Base-by-base conservation (phyloP, 1,140 invertebrate genomes). In the Orius laevigatus region DNA sequence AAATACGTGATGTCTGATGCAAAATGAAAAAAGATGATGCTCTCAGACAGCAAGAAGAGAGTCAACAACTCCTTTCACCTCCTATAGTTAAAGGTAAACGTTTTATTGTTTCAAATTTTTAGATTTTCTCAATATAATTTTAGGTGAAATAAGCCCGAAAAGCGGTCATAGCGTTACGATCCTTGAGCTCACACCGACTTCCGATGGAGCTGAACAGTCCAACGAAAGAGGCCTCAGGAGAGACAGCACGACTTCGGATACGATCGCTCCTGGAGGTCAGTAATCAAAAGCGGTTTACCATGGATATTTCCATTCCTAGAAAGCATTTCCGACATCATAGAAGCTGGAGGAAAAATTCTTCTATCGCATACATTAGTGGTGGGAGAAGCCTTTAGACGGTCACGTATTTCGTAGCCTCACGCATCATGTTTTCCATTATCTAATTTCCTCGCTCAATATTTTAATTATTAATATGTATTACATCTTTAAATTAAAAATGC, bases 41-140 rank as follows among this genome's bases (percentile, higher is more conserved):
- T 38, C 44, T 52, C 35, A 32, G 38, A 39, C 50, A 48, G 34
- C 43, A 19, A 10, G 52, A 54, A 20, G 52, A 54, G 44, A 43
- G 49, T n/a, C 52, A 54, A 48, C 43, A 54, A 44, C 52, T 54
- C 43, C 52, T 54, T 32, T 36, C 42, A 10, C 49, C 52, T 11
- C 52, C 52, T 35, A 12, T 49, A 15, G 14, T 25, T 15, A 53
- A 44, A 45, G 51, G 47, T 53, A 41, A 49, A 16, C 2, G 46
- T 6, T n/a, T 31, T 20, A 43, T 34, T 11, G 8, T 10, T 3
- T 2, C 2, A 16, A 14, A 40, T 31, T 49, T 14, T 18, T 12
- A 12, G 14, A 15, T 32, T 46, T 44, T 16, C 12, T 2, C 18
- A 44, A 15, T 50, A 5, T 18, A 42, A 32, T 42, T 46, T 43